A percentile compares a stretch with the other conserved stretches of the same genome.
These are phyloP conservation scores for Saccostrea cuccullata DNA, from an alignment of 1,140 invertebrate genomes.

Conservation along the genomic window DNA sequence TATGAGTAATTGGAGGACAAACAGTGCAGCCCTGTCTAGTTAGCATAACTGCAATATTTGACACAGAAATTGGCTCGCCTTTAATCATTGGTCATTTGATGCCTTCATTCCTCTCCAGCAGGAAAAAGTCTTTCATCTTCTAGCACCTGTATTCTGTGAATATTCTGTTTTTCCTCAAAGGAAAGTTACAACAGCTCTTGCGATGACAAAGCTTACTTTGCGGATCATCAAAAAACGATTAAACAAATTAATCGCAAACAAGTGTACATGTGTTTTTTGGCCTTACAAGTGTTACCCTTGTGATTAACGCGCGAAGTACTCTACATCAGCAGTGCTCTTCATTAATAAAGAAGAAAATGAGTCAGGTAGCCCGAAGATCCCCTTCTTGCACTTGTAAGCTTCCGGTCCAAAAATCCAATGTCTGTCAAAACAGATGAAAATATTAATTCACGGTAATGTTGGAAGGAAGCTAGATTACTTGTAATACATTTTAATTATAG, in stretches of 20 bases:
- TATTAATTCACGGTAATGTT: conserved; percentile 3
- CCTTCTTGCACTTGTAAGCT: conserved; percentile 26
- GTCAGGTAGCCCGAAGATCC: conserved; percentile 23
- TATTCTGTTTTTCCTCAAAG: neutral
- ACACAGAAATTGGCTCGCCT: neutral
- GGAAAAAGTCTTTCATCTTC: neutral
- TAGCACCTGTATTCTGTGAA: neutral
- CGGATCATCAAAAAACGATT: conserved; percentile 32
- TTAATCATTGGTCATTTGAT: conserved; percentile 23
- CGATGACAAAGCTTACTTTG: neutral
- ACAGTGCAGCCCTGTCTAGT: conserved; percentile 21
- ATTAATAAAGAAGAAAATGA: conserved; percentile 24
- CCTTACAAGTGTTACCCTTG: neutral
- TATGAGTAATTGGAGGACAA: conserved; percentile 28
- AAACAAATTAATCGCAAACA: conserved; percentile 27
- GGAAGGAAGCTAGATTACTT: conserved; percentile 21
- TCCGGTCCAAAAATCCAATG: neutral
- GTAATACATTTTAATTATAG: conserved; percentile 21
- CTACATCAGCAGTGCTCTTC: neutral
- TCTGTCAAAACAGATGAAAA: neutral
- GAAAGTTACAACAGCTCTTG: neutral
- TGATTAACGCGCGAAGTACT: neutral
- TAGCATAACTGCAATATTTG: conserved; percentile 37
- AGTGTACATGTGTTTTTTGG: conserved; percentile 9
- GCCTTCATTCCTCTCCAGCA: neutral